phyloP scores from a whole-genome alignment of 2,888 invertebrate species.

The Hermodice carunculata region DNA sequence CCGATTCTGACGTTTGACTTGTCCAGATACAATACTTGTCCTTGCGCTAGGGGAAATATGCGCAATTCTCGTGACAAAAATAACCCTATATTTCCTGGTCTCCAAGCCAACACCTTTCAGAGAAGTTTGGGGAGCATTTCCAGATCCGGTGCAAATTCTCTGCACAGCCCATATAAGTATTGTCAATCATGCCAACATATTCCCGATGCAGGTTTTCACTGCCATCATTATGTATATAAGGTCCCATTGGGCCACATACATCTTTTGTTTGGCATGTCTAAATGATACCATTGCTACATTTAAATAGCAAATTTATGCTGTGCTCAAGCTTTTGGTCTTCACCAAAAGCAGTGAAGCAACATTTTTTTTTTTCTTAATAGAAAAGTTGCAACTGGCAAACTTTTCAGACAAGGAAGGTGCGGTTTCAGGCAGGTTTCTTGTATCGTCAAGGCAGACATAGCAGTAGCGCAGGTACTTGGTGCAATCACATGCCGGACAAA shows the following conservation, averaged over 20 bases:
- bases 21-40: too few species aligned
- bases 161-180: too few species aligned
- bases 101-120: too few species aligned
- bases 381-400: conserved; percentile 5
- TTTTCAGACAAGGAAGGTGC: conserved; percentile 17
- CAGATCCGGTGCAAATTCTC: too few species aligned
- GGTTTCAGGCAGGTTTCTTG: conserved; percentile 14
- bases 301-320: conserved; percentile 6
- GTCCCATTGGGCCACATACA: conserved; percentile 14
- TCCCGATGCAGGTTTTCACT: neutral
- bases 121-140: too few species aligned
- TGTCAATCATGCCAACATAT: too few species aligned
- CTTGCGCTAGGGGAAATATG: too few species aligned
- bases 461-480: conserved; percentile 17
- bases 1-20: too few species aligned
- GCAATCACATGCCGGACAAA: too few species aligned
- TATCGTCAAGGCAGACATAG: conserved; percentile 10
- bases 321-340: conserved; percentile 13
- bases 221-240: conserved; percentile 14
- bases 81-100: too few species aligned
- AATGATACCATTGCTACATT: conserved; percentile 12
- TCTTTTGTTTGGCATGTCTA: conserved; percentile 14
- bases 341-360: conserved; percentile 17
- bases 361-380: conserved; percentile 8
- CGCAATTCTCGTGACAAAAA: too few species aligned